A percentile compares a stretch with the other conserved stretches of the same genome.
Conservation (phyloP, 2,797 vertebrate species). For the Pipistrellus pygmaeus region DNA sequence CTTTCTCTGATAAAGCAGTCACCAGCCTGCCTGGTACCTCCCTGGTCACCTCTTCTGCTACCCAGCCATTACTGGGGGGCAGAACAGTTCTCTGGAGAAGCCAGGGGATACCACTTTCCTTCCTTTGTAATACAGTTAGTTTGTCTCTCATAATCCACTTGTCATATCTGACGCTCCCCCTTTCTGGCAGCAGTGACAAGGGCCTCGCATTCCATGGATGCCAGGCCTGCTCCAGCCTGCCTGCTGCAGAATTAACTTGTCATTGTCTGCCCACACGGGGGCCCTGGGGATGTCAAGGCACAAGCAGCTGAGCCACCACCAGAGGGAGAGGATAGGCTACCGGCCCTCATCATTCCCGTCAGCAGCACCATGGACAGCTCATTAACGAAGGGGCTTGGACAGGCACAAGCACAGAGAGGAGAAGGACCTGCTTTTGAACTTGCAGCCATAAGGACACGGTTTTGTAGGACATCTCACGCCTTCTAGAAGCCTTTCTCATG, state of each 20-base stretch:
- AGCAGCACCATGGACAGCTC: slow-evolving; percentile 22
- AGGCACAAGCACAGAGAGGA: background rate
- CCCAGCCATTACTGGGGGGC: background rate
- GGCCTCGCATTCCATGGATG: slow-evolving; percentile 66
- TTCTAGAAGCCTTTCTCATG: background rate
- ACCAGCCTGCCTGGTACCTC: background rate
- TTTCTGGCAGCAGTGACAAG: background rate
- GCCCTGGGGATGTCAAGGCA: slow-evolving; percentile 59
- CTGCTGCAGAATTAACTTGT: slow-evolving; percentile 82
- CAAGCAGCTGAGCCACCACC: slow-evolving; percentile 28
- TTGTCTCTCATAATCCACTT: slow-evolving; percentile 34
- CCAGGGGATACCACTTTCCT: background rate
- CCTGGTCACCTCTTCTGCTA: background rate
- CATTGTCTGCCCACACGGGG: slow-evolving; percentile 66
- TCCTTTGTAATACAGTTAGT: slow-evolving; percentile 20
- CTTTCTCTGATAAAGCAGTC: background rate
- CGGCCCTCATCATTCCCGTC: background rate
- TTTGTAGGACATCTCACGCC: background rate
- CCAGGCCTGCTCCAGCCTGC: slow-evolving; percentile 57
- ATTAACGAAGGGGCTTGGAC: slow-evolving; percentile 60
- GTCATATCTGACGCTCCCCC: slow-evolving; percentile 20
- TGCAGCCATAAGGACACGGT: background rate
- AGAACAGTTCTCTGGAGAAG: background rate
- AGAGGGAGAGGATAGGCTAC: background rate
- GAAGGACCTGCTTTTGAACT: background rate